Conservation (phyloP, 2,888 invertebrate genomes). For the Pandemis corylana region DNA sequence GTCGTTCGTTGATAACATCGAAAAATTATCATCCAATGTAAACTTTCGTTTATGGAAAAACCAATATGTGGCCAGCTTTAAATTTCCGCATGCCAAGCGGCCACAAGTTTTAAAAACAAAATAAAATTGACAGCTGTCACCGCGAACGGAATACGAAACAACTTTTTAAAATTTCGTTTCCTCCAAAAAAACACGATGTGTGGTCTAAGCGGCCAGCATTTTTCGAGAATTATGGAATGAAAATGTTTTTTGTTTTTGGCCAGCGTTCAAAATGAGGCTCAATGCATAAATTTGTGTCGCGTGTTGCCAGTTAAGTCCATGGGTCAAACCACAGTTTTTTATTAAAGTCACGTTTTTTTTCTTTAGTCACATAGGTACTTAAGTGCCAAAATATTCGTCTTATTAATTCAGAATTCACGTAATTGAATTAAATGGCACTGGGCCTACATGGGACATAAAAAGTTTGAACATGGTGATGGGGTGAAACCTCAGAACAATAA, state of each 20-base stretch:
- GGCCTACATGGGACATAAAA: no score
- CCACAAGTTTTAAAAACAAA: conserved; percentile 44
- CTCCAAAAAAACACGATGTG: conserved; percentile 48
- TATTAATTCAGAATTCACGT: neutral
- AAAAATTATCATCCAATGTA: conserved; percentile 36
- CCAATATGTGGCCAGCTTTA: conserved; percentile 30
- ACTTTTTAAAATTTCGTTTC: conserved; percentile 45
- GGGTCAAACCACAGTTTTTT: conserved; percentile 1
- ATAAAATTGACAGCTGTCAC: conserved; percentile 57
- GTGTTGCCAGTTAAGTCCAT: conserved; percentile 6
- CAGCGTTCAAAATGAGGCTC: conserved; percentile 28
- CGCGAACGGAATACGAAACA: conserved; percentile 50
- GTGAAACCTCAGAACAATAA: no score
- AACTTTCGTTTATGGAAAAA: conserved; percentile 35
- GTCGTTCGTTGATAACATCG: conserved; percentile 37
- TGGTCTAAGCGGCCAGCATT: conserved; percentile 46
- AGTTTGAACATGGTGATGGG: no score
- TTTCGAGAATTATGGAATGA: conserved; percentile 38
- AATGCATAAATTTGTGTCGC: neutral
- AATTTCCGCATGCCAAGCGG: conserved; percentile 50
- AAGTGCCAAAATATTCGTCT: neutral
- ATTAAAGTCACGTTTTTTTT: neutral
- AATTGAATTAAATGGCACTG: neutral
- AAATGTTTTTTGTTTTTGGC: conserved; percentile 25
- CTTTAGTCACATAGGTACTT: neutral